phyloP scores from a whole-genome alignment of 2,888 invertebrate genomes.

The Brachypterus glaber region DNA sequence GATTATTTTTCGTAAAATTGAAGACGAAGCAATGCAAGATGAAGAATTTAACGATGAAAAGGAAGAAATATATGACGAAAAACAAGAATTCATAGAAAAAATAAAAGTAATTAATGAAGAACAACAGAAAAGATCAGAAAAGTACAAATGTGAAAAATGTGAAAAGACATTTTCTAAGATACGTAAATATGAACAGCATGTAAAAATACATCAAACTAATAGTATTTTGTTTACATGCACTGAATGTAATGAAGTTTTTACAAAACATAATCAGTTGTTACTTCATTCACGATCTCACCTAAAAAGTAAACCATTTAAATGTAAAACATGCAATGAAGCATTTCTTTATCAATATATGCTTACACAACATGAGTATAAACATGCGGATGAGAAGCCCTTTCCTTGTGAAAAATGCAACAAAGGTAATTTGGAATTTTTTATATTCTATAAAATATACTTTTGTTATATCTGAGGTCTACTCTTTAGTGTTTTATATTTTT shows the following conservation, averaged over 20 bases:
- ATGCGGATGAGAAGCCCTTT: conserved; percentile 32
- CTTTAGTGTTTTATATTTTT: no score
- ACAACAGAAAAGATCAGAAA: no score
- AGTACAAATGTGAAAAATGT: conserved; percentile 27
- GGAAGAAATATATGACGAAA: conserved; percentile 3
- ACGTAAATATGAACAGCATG: not conserved
- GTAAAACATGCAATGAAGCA: conserved; percentile 25
- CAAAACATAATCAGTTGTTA: no score
- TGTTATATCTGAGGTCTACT: no score
- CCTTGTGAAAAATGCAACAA: conserved; percentile 32
- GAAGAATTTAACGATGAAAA: conserved; percentile 16
- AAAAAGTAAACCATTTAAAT: conserved; percentile 25
- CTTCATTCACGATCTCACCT: conserved; percentile 26
- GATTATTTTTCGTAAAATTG: conserved; percentile 23
- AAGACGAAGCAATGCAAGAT: conserved; percentile 23
- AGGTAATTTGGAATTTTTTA: conserved; percentile 21
- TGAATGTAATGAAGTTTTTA: no score
- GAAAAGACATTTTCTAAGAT: conserved; percentile 20
- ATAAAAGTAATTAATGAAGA: no score
- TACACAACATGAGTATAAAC: conserved; percentile 33
- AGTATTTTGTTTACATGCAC: no score
- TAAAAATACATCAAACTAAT: no score
- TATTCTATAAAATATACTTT: no score
- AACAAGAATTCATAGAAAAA: no score
- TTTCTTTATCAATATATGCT: conserved; percentile 31